phyloP scores from a whole-genome alignment of 2,113 vertebrate genomes.

The Mobula birostris region DNA sequence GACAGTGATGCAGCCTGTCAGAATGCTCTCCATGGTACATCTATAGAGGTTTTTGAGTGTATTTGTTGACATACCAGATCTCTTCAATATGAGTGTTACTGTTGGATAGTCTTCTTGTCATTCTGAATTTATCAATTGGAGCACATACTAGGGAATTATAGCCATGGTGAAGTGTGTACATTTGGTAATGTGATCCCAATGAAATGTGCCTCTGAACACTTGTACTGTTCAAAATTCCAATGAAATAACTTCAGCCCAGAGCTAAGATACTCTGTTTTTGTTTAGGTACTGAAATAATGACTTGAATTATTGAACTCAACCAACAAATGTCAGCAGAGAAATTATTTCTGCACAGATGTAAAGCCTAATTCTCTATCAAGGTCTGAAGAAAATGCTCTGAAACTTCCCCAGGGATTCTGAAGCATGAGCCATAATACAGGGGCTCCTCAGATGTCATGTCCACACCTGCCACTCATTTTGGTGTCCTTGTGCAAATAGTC shows the following conservation, averaged over 20 bases:
- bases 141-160: neutral
- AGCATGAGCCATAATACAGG: too few relatives aligned
- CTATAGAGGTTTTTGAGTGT: too few relatives aligned
- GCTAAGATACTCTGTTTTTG: neutral
- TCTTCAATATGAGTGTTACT: too few relatives aligned
- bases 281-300: neutral
- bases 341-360: neutral
- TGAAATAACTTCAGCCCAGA: neutral
- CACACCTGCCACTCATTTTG: too few relatives aligned
- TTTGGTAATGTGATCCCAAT: neutral
- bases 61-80: too few relatives aligned
- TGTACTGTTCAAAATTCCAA: neutral
- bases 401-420: neutral
- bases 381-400: neutral
- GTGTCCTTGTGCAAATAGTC: too few relatives aligned
- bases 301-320: neutral
- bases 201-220: neutral
- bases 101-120: too few relatives aligned
- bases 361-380: neutral
- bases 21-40: too few relatives aligned
- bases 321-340: neutral
- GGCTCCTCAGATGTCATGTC: too few relatives aligned
- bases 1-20: too few relatives aligned
- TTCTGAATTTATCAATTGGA: neutral
- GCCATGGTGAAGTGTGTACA: neutral